Conservation (phyloP, 2,797 vertebrate species). For the Pangasius macronema region DNA sequence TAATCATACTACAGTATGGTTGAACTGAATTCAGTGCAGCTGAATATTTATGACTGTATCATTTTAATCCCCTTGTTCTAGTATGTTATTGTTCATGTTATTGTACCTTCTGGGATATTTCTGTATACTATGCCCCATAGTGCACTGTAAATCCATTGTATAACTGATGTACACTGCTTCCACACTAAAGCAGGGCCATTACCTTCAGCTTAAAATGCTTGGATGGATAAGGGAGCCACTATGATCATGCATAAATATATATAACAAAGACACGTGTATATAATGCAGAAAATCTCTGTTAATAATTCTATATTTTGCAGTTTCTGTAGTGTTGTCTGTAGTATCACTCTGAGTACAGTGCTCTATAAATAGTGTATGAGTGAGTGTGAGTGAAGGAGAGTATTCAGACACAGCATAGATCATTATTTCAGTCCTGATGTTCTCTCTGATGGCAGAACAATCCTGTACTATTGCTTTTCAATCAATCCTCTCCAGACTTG, state of each 20-base stretch:
- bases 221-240: neutral
- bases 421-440: neutral
- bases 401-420: neutral
- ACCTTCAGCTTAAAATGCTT: neutral
- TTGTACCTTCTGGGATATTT: neutral
- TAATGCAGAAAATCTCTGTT: neutral
- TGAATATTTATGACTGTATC: neutral
- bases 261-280: neutral
- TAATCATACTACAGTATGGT: neutral
- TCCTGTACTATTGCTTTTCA: slow-evolving; percentile 22
- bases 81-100: neutral
- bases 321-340: neutral
- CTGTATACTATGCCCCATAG: too few species aligned
- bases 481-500: slow-evolving; percentile 37
- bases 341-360: neutral
- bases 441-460: slow-evolving; percentile 13
- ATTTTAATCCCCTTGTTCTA: neutral
- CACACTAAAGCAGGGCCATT: neutral
- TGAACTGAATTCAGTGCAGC: neutral
- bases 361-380: neutral
- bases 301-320: neutral
- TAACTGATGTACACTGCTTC: neutral
- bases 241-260: neutral
- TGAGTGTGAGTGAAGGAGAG: neutral
- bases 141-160: neutral